These are phyloP conservation scores for Cheilosia vernalis DNA, from an alignment of 2,888 invertebrate genomes.

Conservation along the genomic window DNA sequence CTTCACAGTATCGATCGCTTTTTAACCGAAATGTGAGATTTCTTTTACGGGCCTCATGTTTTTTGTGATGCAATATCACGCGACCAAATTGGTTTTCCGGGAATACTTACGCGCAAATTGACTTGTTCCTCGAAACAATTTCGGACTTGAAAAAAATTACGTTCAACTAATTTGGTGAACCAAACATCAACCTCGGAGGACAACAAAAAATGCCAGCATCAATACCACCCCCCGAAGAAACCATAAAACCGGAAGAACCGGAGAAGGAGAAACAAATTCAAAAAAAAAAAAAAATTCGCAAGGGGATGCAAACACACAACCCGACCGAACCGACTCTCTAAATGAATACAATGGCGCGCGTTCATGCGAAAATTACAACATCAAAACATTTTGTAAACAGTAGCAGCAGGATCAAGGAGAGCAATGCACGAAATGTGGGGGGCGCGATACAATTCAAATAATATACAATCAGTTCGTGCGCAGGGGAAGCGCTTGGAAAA, in stretches of 20 bases:
- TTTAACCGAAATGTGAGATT: neutral
- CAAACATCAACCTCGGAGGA: slow-evolving; percentile 25
- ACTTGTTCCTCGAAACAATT: slow-evolving; percentile 3
- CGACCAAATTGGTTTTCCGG: slow-evolving; percentile 2
- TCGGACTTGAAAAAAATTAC: neutral
- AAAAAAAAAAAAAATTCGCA: slow-evolving; percentile 28
- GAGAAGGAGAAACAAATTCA: slow-evolving; percentile 11
- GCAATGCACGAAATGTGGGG: neutral
- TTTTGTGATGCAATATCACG: neutral
- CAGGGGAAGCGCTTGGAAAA: slow-evolving; percentile 9
- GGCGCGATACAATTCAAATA: slow-evolving; percentile 20
- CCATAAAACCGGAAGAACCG: slow-evolving; percentile 62
- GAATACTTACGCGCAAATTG: neutral
- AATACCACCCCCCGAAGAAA: slow-evolving; percentile 47
- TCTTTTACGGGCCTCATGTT: slow-evolving; percentile 4
- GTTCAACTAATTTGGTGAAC: neutral
- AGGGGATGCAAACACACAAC: slow-evolving; percentile 26
- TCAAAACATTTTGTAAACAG: slow-evolving; percentile 65
- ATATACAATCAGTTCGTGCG: slow-evolving; percentile 29
- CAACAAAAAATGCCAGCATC: slow-evolving; percentile 4
- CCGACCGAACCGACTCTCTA: neutral
- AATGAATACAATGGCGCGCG: slow-evolving; percentile 47
- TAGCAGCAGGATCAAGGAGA: slow-evolving; percentile 19
- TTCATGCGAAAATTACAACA: slow-evolving; percentile 64
- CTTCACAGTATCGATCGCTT: neutral